phyloP scores from a whole-genome alignment of 2,888 invertebrate species.

The Crepidodera aurea region DNA sequence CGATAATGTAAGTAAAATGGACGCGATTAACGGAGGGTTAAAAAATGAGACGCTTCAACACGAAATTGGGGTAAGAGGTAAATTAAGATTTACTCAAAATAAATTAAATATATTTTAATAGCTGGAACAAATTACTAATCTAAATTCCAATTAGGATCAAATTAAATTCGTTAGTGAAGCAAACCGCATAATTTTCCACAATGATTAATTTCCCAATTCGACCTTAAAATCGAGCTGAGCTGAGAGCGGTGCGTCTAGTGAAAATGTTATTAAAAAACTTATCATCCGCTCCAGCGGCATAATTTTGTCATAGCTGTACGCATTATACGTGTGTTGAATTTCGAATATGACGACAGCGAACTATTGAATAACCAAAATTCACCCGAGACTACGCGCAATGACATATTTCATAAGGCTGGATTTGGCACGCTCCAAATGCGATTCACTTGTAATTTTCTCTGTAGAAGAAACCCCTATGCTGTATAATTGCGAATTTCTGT shows the following conservation, averaged over 20 bases:
- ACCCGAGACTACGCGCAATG: slow-evolving; percentile 19
- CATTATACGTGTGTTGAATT: slow-evolving; percentile 39
- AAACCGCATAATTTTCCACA: slow-evolving; percentile 35
- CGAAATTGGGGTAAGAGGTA: too few species aligned
- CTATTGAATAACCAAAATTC: slow-evolving; percentile 29
- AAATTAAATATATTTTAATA: background rate
- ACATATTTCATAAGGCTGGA: slow-evolving; percentile 29
- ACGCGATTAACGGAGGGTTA: too few species aligned
- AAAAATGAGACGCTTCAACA: too few species aligned
- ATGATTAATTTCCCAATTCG: slow-evolving; percentile 35
- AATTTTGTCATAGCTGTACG: slow-evolving; percentile 61
- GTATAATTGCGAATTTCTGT: slow-evolving; percentile 60
- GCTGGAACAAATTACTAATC: slow-evolving; percentile 28
- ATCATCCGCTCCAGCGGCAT: slow-evolving; percentile 50
- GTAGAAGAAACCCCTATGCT: slow-evolving; percentile 34
- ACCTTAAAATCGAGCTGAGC: slow-evolving; percentile 23
- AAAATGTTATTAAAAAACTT: slow-evolving; percentile 51
- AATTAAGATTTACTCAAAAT: background rate
- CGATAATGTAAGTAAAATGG: too few species aligned
- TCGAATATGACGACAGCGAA: slow-evolving; percentile 26
- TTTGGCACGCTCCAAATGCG: slow-evolving; percentile 21
- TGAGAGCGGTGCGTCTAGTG: slow-evolving; percentile 31
- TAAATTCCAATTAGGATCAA: slow-evolving; percentile 36
- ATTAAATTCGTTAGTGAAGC: slow-evolving; percentile 30
- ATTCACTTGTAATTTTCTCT: slow-evolving; percentile 32